These are phyloP conservation scores for Kobus ellipsiprymnus DNA, from an alignment of 2,113 vertebrate species.

Conservation along the genomic window DNA sequence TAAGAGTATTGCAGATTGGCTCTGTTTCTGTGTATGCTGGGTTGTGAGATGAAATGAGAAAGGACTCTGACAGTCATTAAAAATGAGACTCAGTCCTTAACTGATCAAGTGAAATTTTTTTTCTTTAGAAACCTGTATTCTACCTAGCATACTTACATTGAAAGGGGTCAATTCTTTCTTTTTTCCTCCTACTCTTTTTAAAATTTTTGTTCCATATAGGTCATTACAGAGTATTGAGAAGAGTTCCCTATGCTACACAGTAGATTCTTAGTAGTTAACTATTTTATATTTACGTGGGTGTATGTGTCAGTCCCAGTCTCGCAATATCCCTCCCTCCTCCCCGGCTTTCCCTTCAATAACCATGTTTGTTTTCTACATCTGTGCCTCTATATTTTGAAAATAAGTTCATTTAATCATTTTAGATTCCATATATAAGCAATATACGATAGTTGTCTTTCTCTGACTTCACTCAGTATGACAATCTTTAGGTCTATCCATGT, in stretches of 20 bases:
- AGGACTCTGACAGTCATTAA: background rate
- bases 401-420: background rate
- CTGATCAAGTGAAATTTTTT: background rate
- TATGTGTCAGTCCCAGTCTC: background rate
- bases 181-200: background rate
- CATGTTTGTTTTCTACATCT: background rate
- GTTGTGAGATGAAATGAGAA: background rate
- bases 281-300: background rate
- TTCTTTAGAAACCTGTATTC: background rate
- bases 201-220: background rate
- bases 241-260: background rate
- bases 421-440: background rate
- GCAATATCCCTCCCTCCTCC: background rate
- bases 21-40: background rate
- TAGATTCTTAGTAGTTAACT: background rate
- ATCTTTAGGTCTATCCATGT: background rate
- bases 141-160: background rate
- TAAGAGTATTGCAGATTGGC: background rate
- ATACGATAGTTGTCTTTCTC: background rate
- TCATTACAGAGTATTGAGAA: background rate
- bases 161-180: conserved; percentile 32
- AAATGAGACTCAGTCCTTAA: background rate
- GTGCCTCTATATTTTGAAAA: background rate
- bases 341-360: background rate
- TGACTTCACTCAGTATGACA: background rate